Evolutionary conservation across 2,113 vertebrate species (phyloP), one percentile per base, ranked within the genome.

Genomic region (Oceanites oceanicus): DNA sequence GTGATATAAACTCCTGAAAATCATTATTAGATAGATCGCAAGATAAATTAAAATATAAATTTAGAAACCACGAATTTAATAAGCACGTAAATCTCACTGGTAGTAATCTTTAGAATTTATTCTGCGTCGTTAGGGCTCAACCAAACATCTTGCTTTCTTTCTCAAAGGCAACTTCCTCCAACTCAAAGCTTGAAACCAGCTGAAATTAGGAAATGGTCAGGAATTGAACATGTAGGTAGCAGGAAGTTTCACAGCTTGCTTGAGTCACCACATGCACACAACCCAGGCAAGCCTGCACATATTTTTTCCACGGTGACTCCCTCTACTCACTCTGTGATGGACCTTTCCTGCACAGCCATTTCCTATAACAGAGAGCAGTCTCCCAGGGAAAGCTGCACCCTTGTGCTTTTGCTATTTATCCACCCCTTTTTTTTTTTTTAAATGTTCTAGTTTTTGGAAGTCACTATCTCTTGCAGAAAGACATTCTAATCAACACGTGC

Each of bases 51-150:
- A 25, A 40, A 13, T 3, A 42, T 13, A 72, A 62, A 71, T 58
- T n/a, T 15, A 56, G 42, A 49, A 49, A 71, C 26, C 13, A 53
- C 6, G 52, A 27, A 29, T 45, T 40, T 21, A 59, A 42, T 30
- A 32, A 58, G 18, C 14, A 34, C 2, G 0, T 1, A 62, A 1
- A 52, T 32, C 4, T 73, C 27, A 40, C 1, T 32, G 10, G 23
- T n/a, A 77, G 10, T 7, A 53, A 53, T 12, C 19, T 53, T 58
- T 7, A 59, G 19, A 47, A 73, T 25, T 77, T 32, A 34, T 53
- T 72, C 29, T 11, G 13, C 56, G 14, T 36, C 74, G 4, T 22
- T 21, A 22, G 29, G 16, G n/a, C 22, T 85, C 49, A 80, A 16
- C 18, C 20, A 36, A 91, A 23, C 2, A 72, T 15, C 20, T 50